Base-by-base conservation (phyloP, 2,797 vertebrate genomes). In the Brachyalestes nurse region DNA sequence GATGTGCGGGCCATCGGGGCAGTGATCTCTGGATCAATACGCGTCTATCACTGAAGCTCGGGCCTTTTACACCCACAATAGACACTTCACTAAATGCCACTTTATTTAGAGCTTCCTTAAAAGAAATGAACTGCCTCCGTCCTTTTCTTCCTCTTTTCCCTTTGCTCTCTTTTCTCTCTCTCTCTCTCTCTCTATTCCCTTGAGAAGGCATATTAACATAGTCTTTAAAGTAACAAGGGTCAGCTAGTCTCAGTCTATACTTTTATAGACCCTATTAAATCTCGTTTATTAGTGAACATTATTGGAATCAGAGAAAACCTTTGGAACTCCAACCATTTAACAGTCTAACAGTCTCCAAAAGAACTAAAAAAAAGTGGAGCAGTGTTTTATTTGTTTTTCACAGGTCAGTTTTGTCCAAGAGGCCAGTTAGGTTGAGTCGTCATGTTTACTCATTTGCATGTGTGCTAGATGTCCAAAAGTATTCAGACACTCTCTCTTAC, bases 1-100 rank as follows among this genome's bases (percentile, higher is more conserved):
- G 85, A 91, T 91, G 91, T 91, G 78, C 85, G 80, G 90, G 90
- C 91, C 91, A 90, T 93, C 91, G 70, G 91, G 90, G 89, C 91
- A 86, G 51, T 85, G 89, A 87, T 92, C 93, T 91, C 92, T 90
- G 90, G 92, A 93, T 94, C 94, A 94, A 93, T 94, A 92, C 91
- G 92, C 90, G 90, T 95, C 93, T 90, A 92, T 93, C 92, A 95
- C 89, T 89, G 89, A 86, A 88, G 87, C 88, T 72, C 0, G 71
- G 88, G 83, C 87, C 88, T 92, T 95, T 92, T 86, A 74, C 72
- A 79, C 58, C 75, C 89, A 93, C 93, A 95, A 95, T 90, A 87
- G 87, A 75, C 89, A 90, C 92, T 89, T 92, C 90, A 83, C 87
- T 85, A 89, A 90, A 94, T 92, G 91, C 92, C 90, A 51, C 89